A percentile compares a stretch with the other conserved stretches of the same genome.
These are phyloP conservation scores for Machimus rusticus DNA, from an alignment of 2,888 invertebrate species.

Conservation along the genomic window DNA sequence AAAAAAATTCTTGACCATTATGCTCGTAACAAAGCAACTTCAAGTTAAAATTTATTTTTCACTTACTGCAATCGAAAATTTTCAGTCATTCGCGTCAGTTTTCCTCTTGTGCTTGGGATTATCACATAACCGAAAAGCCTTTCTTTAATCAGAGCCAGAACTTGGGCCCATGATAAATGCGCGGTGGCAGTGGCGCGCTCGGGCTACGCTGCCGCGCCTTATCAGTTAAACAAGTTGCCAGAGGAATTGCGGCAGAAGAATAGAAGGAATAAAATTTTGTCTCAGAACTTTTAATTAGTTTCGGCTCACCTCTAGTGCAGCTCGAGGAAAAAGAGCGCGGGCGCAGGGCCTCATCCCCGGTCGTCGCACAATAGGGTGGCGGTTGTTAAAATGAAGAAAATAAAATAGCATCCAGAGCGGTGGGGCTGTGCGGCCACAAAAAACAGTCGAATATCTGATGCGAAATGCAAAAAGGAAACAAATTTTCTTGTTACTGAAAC, in stretches of 20 bases:
- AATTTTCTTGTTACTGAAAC: constrained; percentile 39
- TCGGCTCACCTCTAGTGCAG: constrained; percentile 50
- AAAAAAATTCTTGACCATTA: too few relatives aligned
- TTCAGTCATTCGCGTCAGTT: not conserved
- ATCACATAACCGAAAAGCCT: too few relatives aligned
- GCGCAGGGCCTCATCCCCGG: not conserved
- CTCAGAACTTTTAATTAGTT: constrained; percentile 64
- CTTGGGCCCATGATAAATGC: not conserved
- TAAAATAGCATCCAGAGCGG: not conserved
- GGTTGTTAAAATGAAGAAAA: constrained; percentile 4
- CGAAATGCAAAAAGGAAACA: constrained; percentile 21
- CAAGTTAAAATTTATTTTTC: not conserved
- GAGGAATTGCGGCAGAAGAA: constrained; percentile 42
- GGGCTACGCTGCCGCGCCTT: not conserved
- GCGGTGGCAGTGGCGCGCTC: not conserved
- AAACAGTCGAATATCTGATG: constrained; percentile 15
- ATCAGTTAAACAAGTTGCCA: constrained; percentile 30
- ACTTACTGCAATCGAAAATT: not conserved
- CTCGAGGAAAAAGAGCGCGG: not conserved
- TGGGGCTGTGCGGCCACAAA: not conserved
- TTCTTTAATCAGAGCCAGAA: not conserved
- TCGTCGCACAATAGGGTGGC: not conserved
- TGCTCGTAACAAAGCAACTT: not conserved
- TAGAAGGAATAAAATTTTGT: constrained; percentile 55
- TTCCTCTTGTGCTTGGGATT: not conserved